These are phyloP conservation scores for Eublepharis macularius DNA, from an alignment of 2,113 vertebrate genomes.

Conservation along the genomic window DNA sequence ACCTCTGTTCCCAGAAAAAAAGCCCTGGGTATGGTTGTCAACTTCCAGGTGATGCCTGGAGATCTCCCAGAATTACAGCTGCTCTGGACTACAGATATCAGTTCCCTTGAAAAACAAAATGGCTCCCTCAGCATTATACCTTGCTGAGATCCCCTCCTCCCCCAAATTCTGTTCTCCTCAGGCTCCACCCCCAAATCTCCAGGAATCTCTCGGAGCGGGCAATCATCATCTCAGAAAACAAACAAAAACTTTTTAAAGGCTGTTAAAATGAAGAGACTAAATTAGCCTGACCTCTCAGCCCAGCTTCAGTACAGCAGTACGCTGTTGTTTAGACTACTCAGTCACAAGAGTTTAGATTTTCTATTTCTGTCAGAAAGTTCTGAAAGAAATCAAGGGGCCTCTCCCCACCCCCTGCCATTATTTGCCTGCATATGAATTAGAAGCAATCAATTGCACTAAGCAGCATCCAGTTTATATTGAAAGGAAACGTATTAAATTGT, in stretches of 20 bases:
- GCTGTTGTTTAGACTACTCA: not conserved
- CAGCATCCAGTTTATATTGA: slow-evolving; percentile 39
- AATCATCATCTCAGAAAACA: too few species aligned
- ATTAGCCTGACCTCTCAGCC: not conserved
- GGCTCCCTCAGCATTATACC: too few species aligned
- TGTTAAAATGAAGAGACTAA: not conserved
- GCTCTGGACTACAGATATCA: too few species aligned
- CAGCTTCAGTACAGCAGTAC: not conserved
- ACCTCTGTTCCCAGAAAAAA: too few species aligned
- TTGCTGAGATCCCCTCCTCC: too few species aligned
- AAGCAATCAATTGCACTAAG: slow-evolving; percentile 54
- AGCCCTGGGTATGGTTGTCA: too few species aligned
- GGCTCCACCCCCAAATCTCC: too few species aligned
- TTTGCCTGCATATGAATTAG: slow-evolving; percentile 60
- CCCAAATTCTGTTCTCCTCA: too few species aligned
- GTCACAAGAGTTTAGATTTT: not conserved
- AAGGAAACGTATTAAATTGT: slow-evolving; percentile 59
- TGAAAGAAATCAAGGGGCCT: slow-evolving; percentile 23
- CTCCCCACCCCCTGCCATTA: not conserved
- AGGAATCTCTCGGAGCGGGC: too few species aligned
- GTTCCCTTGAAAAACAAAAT: too few species aligned
- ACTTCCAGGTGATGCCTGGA: too few species aligned
- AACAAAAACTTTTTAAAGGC: not conserved
- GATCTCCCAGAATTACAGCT: too few species aligned
- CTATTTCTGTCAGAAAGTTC: slow-evolving; percentile 8